Conservation (phyloP, 2,888 invertebrate species). For the Adelphocoris suturalis region DNA sequence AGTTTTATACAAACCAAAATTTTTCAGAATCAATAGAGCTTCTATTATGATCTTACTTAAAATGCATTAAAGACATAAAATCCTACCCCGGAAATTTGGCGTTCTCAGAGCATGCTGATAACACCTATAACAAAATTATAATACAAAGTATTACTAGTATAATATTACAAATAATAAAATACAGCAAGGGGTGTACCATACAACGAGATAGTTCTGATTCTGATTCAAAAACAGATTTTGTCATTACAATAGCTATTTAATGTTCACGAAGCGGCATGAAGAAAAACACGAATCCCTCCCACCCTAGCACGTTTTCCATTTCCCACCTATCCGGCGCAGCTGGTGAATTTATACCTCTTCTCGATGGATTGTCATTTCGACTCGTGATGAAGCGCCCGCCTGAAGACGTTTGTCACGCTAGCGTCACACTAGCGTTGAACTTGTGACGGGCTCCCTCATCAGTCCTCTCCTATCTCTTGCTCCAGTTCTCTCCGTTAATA, state of each 20-base stretch:
- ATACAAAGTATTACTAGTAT: too few species aligned
- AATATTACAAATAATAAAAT: too few species aligned
- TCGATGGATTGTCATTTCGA: not conserved
- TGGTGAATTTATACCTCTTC: not conserved
- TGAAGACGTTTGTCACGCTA: constrained; percentile 23
- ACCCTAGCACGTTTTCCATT: not conserved
- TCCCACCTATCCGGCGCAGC: not conserved
- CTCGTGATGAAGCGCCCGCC: not conserved
- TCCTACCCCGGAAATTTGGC: too few species aligned
- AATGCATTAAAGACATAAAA: too few species aligned
- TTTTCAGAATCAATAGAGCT: too few species aligned
- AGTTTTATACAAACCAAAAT: too few species aligned
- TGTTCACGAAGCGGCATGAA: not conserved
- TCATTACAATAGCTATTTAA: not conserved
- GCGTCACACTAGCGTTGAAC: constrained; percentile 14
- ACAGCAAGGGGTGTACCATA: too few species aligned
- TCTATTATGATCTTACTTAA: too few species aligned
- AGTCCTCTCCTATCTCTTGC: constrained; percentile 13
- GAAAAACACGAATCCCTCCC: not conserved
- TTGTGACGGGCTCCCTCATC: constrained; percentile 31
- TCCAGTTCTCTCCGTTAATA: constrained; percentile 28
- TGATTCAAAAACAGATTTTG: not conserved
- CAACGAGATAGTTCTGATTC: too few species aligned
- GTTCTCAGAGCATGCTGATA: too few species aligned
- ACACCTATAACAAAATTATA: too few species aligned